These are phyloP conservation scores for Cyrtorhinus lividipennis DNA, from an alignment of 1,140 invertebrate species.

Conservation along the genomic window DNA sequence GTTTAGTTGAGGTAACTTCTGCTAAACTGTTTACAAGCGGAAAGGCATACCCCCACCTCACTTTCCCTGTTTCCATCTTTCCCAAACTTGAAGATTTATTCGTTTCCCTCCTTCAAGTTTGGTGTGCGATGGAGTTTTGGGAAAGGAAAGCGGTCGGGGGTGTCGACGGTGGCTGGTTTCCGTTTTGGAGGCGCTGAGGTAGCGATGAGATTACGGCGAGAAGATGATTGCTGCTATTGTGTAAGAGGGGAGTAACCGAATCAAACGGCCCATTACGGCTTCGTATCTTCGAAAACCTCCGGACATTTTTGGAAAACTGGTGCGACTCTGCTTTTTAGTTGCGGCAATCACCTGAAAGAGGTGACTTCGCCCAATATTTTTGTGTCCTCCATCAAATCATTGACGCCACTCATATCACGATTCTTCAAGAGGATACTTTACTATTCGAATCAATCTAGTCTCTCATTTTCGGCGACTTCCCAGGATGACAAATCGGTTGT, in stretches of 20 bases:
- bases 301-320: too few relatives aligned
- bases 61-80: background rate
- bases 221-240: conserved; percentile 9
- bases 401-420: too few relatives aligned
- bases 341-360: too few relatives aligned
- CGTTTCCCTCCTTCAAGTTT: background rate
- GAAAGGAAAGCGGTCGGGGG: background rate
- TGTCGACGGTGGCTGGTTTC: background rate
- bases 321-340: too few relatives aligned
- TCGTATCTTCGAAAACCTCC: background rate
- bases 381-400: too few relatives aligned
- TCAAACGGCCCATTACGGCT: conserved; percentile 1
- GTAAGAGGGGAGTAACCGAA: conserved; percentile 4
- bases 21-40: background rate
- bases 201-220: background rate
- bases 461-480: too few relatives aligned
- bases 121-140: background rate
- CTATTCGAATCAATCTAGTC: too few relatives aligned
- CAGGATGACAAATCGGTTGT: too few relatives aligned
- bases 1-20: background rate
- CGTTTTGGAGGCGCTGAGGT: background rate
- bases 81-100: background rate
- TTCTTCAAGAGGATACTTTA: too few relatives aligned
- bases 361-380: too few relatives aligned
- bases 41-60: background rate